Evolutionary conservation across 2,888 invertebrate genomes (phyloP).

Genomic region (Apotomis capreana): DNA sequence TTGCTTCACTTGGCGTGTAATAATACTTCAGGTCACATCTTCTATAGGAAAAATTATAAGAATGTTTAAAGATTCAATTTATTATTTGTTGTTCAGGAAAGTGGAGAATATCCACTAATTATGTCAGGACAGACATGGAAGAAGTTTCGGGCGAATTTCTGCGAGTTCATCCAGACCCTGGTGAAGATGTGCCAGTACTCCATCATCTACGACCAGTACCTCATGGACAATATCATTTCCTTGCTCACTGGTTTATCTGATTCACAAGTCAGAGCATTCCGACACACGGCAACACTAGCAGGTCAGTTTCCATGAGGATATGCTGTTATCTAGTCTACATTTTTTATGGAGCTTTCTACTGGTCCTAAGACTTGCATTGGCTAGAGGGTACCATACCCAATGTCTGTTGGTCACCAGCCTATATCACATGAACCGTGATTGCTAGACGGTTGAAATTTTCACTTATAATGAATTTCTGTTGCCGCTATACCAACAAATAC

Average conservation of each 20-base stretch:
- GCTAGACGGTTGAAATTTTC: too few species aligned
- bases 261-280: slow-evolving; percentile 97
- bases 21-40: too few species aligned
- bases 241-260: slow-evolving; percentile 98
- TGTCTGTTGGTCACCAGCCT: too few species aligned
- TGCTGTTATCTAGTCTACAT: not conserved
- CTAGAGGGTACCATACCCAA: too few species aligned
- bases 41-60: too few species aligned
- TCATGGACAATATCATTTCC: slow-evolving; percentile 99
- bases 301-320: slow-evolving; percentile 74
- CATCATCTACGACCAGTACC: slow-evolving; percentile 99
- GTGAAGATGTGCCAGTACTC: slow-evolving; percentile 99
- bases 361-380: too few species aligned
- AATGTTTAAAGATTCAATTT: not conserved
- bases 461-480: too few species aligned
- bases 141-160: slow-evolving; percentile 97
- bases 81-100: slow-evolving; percentile 86
- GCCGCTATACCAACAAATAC: too few species aligned
- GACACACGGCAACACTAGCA: slow-evolving; percentile 96
- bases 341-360: too few species aligned
- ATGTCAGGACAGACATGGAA: slow-evolving; percentile 99
- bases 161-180: slow-evolving; percentile 97
- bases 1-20: too few species aligned
- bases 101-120: slow-evolving; percentile 98
- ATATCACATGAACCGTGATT: too few species aligned